Base-by-base conservation (phyloP, 2,888 invertebrate genomes). In the Zhengitettix transpicula region DNA sequence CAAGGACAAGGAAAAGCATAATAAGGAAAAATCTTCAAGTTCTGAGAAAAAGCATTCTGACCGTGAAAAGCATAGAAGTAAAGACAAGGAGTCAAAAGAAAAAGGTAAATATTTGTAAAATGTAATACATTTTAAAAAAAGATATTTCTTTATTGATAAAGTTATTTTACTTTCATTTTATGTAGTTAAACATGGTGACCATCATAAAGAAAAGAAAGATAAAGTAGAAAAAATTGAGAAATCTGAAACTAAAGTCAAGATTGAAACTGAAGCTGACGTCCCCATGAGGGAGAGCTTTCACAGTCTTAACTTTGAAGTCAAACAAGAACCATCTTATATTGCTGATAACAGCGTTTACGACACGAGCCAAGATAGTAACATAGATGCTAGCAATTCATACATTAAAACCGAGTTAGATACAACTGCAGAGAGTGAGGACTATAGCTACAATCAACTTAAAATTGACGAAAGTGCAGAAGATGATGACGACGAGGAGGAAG, bases 1-100 rank as follows among this genome's bases (percentile, higher is more conserved):
- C 40, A 75, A 74, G 59, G 77, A 74, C 58, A 74, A 72, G 62
- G 73, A 73, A 56, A 74, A 71, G 63, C 70, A 72, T 66, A 74
- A 77, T 28, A 71, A 75, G 60, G 73, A 75, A 65, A 74, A 75
- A 65, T 73, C 72, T 60, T 66, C 57, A 15, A 60, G 55, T 16
- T 58, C 59, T 9, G 61, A 62, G 52, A 40, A 61, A 28, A 62
- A 62, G n/a, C 62, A 64, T 51, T 59, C 55, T 44, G 53, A 52
- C n/a, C 15, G 15, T 42, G 61, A 60, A 9, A 60, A 60, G 16
- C 58, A 58, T 42, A 60, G 40, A 15, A 52, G 40, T 14, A 60
- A 60, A 40, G 58, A 61, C 10, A 58, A 61, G 53, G 61, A 59
- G n/a, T 56, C 52, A n/a, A 62, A 56, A 52, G 59, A 59, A n/a